Conservation (phyloP, 2,888 invertebrate genomes). For the Sycophila texana region DNA sequence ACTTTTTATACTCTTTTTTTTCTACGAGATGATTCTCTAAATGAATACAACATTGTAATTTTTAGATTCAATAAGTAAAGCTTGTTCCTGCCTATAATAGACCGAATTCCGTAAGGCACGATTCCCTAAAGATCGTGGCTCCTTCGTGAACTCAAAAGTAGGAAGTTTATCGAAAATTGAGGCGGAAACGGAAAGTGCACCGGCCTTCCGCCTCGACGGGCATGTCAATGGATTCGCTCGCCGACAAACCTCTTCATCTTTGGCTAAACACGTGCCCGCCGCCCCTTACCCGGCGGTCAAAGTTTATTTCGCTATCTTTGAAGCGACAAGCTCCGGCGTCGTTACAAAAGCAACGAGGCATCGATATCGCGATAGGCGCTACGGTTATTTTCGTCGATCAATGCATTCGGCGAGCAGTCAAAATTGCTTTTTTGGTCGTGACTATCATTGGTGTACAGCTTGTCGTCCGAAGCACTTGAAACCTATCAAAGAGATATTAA, state of each 20-base stretch:
- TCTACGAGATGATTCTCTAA: too few species aligned
- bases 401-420: too few species aligned
- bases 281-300: conserved; percentile 14
- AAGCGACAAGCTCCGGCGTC: too few species aligned
- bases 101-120: conserved; percentile 13
- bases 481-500: conserved; percentile 2
- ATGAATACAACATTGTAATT: too few species aligned
- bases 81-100: neutral
- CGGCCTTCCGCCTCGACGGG: conserved; percentile 63
- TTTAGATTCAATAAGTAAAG: neutral
- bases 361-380: too few species aligned
- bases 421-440: too few species aligned
- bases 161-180: conserved; percentile 58
- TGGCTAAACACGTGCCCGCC: neutral
- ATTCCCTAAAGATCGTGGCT: neutral
- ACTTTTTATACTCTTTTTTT: too few species aligned
- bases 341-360: too few species aligned
- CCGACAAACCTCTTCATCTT: conserved; percentile 32
- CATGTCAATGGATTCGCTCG: conserved; percentile 36
- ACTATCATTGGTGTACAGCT: neutral
- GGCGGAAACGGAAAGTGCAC: conserved; percentile 65
- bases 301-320: conserved; percentile 11
- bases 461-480: neutral
- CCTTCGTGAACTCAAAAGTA: conserved; percentile 58
- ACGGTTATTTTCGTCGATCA: too few species aligned